phyloP scores from a whole-genome alignment of 30 jellyfish, hydroid and myxozoan species.

The Aurelia sp. region DNA sequence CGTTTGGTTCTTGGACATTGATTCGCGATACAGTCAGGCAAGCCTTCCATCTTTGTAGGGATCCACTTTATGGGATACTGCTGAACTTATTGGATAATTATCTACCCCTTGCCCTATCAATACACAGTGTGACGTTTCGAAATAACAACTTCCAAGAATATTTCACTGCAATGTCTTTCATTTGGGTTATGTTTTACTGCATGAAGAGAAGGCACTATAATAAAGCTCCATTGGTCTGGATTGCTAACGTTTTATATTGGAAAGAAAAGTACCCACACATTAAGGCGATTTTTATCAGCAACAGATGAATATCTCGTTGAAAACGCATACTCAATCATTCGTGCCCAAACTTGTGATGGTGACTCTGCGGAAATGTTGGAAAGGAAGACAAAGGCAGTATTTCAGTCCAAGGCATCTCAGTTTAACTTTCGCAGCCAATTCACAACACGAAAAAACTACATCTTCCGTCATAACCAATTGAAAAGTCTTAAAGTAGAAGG shows the following conservation, averaged over 20 bases:
- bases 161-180: neutral
- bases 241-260: constrained; percentile 4
- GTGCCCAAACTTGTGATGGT: neutral
- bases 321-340: constrained; percentile 2
- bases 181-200: constrained; percentile 6
- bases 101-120: too few relatives aligned
- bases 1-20: constrained; percentile 31
- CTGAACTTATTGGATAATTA: too few relatives aligned
- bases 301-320: constrained; percentile 36
- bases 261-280: neutral
- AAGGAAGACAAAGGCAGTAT: constrained; percentile 8
- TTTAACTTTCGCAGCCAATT: neutral
- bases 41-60: too few relatives aligned
- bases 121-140: constrained; percentile 10
- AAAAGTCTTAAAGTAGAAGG: neutral
- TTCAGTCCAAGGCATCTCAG: constrained; percentile 3
- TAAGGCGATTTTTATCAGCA: neutral
- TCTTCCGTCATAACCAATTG: neutral
- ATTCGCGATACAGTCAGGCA: constrained; percentile 1
- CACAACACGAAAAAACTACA: constrained; percentile 4
- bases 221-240: constrained; percentile 24
- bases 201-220: neutral
- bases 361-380: neutral
- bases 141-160: neutral
- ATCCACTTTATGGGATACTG: too few relatives aligned